Conservation (phyloP, 2,888 invertebrate species). For the Aspidiotus rigidus region DNA sequence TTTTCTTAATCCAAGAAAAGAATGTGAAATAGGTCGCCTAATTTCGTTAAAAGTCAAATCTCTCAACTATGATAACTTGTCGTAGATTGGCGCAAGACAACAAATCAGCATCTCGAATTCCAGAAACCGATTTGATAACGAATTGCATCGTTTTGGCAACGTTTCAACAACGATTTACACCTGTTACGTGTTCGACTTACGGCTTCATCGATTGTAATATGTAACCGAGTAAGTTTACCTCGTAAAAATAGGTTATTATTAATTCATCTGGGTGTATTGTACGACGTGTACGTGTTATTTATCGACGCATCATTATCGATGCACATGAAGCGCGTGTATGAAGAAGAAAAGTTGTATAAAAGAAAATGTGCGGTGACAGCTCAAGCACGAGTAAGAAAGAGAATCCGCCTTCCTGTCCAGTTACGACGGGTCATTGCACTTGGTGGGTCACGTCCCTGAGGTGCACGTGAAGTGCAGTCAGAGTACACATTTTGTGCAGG, state of each 20-base stretch:
- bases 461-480: constrained; percentile 17
- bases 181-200: neutral
- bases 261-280: neutral
- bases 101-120: neutral
- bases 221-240: neutral
- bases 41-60: too few species aligned
- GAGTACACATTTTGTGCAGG: constrained; percentile 15
- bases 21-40: too few species aligned
- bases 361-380: neutral
- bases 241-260: constrained; percentile 4
- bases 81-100: too few species aligned
- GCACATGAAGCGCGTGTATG: neutral
- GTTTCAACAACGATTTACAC: neutral
- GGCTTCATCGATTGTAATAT: neutral
- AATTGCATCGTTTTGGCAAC: neutral
- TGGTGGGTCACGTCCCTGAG: constrained; percentile 18
- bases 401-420: constrained; percentile 20
- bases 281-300: neutral
- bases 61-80: too few species aligned
- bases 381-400: neutral
- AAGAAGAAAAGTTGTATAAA: neutral
- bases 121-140: neutral
- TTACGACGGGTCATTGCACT: constrained; percentile 22
- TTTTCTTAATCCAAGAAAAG: too few species aligned
- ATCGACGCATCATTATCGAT: neutral